These are phyloP conservation scores for Diachrysia chrysitis DNA, from an alignment of 2,888 invertebrate species.

Conservation along the genomic window DNA sequence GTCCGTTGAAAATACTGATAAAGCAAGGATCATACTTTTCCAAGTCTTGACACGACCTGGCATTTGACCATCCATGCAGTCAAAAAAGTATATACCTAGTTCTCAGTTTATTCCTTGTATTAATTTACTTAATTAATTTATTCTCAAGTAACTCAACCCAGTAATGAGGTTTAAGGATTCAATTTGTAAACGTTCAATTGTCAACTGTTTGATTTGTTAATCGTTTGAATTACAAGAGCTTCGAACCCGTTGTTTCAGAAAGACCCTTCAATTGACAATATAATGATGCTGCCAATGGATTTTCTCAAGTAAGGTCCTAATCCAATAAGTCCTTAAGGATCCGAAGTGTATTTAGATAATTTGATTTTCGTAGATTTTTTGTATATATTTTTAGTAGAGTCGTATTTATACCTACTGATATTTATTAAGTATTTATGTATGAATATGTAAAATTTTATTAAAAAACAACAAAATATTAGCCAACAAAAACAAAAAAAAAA, in stretches of 20 bases:
- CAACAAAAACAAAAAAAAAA: too few species aligned
- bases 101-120: too few species aligned
- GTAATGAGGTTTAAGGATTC: constrained; percentile 3
- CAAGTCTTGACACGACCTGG: too few species aligned
- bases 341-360: constrained; percentile 29
- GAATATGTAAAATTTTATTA: too few species aligned
- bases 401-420: neutral
- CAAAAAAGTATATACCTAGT: too few species aligned
- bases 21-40: too few species aligned
- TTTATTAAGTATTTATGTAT: too few species aligned
- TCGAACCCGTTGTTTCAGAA: constrained; percentile 38
- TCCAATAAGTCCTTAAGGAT: constrained; percentile 31
- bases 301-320: constrained; percentile 18
- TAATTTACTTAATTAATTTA: too few species aligned
- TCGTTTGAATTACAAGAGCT: constrained; percentile 36
- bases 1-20: too few species aligned
- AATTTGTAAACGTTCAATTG: constrained; percentile 29
- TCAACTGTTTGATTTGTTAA: constrained; percentile 54
- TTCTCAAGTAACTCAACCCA: neutral
- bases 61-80: too few species aligned
- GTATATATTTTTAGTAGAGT: neutral
- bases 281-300: constrained; percentile 36
- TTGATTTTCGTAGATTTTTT: constrained; percentile 17
- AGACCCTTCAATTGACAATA: constrained; percentile 23
- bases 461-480: too few species aligned